phyloP scores from a whole-genome alignment of 1,140 invertebrate species.

The Bradynema listronoti region DNA sequence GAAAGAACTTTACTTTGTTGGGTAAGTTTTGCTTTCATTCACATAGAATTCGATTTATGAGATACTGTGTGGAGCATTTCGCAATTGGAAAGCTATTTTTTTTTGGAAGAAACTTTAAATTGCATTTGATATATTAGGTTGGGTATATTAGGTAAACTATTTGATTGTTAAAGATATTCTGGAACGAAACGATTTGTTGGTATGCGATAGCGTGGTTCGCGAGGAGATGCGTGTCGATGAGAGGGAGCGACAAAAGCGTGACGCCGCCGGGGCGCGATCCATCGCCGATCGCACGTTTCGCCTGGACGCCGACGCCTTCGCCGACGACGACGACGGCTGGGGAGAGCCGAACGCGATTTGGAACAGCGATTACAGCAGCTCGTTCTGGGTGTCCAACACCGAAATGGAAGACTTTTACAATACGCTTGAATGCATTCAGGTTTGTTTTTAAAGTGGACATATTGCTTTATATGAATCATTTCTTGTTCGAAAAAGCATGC shows the following conservation, averaged over 20 bases:
- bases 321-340: not conserved
- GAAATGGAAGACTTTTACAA: slow-evolving; percentile 11
- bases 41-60: not conserved
- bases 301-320: not conserved
- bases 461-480: too few species aligned
- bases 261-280: not conserved
- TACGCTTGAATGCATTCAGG: not conserved
- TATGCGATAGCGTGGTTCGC: not conserved
- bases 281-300: not conserved
- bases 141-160: not conserved
- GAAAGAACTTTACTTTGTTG: slow-evolving; percentile 17
- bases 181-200: slow-evolving; percentile 1
- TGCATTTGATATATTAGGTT: not conserved
- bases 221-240: not conserved
- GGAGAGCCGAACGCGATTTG: not conserved
- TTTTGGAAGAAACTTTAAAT: not conserved
- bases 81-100: not conserved
- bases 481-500: too few species aligned
- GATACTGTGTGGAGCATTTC: not conserved
- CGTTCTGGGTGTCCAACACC: not conserved
- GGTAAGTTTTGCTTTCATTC: not conserved
- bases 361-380: not conserved
- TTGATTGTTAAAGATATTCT: not conserved
- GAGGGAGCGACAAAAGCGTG: not conserved
- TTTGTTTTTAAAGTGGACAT: not conserved